phyloP scores from a whole-genome alignment of 1,140 invertebrate species.

The Brachionus manjavacas region DNA sequence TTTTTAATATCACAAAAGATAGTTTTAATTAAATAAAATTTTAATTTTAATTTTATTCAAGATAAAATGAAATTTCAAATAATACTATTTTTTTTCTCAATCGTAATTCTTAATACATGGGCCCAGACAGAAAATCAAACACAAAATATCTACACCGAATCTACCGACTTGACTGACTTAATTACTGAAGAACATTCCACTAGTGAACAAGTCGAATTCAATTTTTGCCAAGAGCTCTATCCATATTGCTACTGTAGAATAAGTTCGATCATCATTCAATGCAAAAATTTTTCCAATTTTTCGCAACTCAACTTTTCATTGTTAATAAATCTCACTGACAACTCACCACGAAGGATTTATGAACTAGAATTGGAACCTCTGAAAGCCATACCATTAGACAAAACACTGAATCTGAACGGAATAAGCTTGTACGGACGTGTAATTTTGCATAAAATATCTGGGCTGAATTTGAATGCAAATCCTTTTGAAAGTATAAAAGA shows the following conservation, averaged over 20 bases:
- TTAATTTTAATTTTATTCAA: too few species aligned
- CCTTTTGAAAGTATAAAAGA: neutral
- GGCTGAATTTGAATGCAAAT: neutral
- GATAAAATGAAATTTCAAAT: too few species aligned
- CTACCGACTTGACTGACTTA: neutral
- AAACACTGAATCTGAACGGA: neutral
- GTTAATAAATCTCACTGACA: neutral
- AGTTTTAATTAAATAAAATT: too few species aligned
- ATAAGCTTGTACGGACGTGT: neutral
- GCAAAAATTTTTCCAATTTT: neutral
- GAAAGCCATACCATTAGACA: neutral
- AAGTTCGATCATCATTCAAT: neutral
- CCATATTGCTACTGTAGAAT: neutral
- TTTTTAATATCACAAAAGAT: too few species aligned
- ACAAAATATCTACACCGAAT: neutral
- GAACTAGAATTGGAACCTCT: neutral
- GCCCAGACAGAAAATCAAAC: neutral
- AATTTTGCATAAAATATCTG: neutral
- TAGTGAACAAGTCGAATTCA: neutral
- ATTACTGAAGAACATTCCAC: neutral
- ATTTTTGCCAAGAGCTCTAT: neutral
- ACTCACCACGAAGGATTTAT: neutral
- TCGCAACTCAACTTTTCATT: slow-evolving; percentile 1
- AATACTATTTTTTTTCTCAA: too few species aligned
- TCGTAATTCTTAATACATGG: neutral